Base-by-base conservation (phyloP, 2,113 vertebrate genomes). In the Perca flavescens region DNA sequence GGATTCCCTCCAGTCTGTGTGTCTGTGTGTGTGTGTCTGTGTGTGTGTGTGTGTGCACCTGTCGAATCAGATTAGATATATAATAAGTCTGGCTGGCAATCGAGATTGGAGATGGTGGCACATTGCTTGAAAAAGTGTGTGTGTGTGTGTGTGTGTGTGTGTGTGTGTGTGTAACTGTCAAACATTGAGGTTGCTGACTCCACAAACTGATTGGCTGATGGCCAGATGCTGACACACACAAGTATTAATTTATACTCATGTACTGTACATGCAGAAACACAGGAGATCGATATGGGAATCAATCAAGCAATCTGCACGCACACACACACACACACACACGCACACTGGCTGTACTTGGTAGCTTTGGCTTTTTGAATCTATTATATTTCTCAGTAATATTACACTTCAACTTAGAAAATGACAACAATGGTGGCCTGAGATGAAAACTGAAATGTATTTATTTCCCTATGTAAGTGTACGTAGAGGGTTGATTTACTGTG, bases 91-190 rank as follows among this genome's bases (percentile, higher is more conserved):
- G 28, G 28, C 28, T 28, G 28, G 76, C 21, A 2, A 61, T 89
- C 52, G 6, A 71, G 21, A 21, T 70, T 17, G 40, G 25, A 56
- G 74, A 77, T 74, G 43, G n/a, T 62, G 66, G 57, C 46, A 64
- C 25, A 46, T 62, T 70, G 56, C 25, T 47, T 52, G 31, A 68
- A 56, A 47, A 57, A 63, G 49, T 66, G 17, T 64, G 69, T 50
- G 40, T 77, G 67, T 69, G 74, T 83, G 34, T 28, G 34, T 74
- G 16, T 25, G 72, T 65, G 70, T 67, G 63, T 47, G n/a, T 62
- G 34, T 6, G 25, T 79, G 47, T 60, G 58, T 72, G 52, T 40
- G 11, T 21, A 53, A 64, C 58, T 62, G 28, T 57, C 10, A n/a
- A 54, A 60, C 73, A 50, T 50, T 43, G 9, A 72, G 43, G 77